Percentiles rank a stretch among this genome's conserved stretches.
phyloP scores from a whole-genome alignment of 2,888 invertebrate genomes.

The Trichopoda pennipes region DNA sequence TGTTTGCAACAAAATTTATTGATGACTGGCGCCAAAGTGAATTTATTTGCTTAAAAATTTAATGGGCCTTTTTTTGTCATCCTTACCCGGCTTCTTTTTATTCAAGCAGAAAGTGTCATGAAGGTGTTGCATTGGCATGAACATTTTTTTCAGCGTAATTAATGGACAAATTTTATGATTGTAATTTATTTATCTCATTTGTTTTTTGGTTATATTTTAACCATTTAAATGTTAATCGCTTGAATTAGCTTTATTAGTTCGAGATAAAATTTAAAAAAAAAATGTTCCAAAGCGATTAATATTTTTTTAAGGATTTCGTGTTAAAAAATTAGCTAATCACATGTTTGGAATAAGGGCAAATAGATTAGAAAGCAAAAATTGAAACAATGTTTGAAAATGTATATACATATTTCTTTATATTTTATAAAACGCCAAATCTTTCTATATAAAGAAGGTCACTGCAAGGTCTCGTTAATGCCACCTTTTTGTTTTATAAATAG shows the following conservation, averaged over 20 bases:
- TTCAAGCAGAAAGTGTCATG: conserved; percentile 59
- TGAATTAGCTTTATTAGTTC: conserved; percentile 25
- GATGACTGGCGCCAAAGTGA: conserved; percentile 69
- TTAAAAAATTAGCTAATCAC: too few relatives aligned
- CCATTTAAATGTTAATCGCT: too few relatives aligned
- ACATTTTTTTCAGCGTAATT: conserved; percentile 38
- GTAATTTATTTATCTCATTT: conserved; percentile 15
- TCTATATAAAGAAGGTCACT: conserved; percentile 39
- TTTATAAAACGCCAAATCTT: neutral
- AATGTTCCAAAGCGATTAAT: too few relatives aligned
- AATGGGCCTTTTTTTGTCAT: conserved; percentile 8
- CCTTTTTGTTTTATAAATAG: neutral
- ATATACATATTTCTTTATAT: neutral
- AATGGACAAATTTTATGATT: conserved; percentile 33
- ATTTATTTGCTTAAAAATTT: conserved; percentile 61
- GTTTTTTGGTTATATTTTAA: neutral
- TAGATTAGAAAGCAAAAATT: too few relatives aligned
- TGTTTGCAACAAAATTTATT: conserved; percentile 68
- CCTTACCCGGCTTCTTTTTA: conserved; percentile 11
- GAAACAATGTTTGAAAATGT: too few relatives aligned
- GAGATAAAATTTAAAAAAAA: conserved; percentile 13
- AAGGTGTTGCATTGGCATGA: conserved; percentile 59
- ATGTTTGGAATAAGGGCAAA: too few relatives aligned
- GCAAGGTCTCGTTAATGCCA: conserved; percentile 37
- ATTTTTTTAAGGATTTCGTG: too few relatives aligned